Percentiles rank a stretch among this genome's conserved stretches.
phyloP scores from a whole-genome alignment of 2,797 vertebrate species.

The Hirundo rustica region DNA sequence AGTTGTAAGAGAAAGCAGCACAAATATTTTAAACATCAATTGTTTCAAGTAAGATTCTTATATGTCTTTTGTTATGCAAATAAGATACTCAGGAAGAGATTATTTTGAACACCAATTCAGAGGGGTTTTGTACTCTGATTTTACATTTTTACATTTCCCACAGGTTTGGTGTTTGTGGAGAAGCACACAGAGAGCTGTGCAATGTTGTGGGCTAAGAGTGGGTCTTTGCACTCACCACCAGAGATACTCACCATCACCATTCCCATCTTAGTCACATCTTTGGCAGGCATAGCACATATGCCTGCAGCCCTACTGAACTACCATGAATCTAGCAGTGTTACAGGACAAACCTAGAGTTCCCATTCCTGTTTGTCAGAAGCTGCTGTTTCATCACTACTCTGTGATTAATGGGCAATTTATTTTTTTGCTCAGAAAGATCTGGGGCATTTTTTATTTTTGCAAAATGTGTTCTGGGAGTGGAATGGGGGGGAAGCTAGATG shows the following conservation, averaged over 20 bases:
- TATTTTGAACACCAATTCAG: not conserved
- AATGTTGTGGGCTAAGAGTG: not conserved
- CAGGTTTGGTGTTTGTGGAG: not conserved
- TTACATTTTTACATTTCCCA: not conserved
- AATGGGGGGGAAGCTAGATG: not conserved
- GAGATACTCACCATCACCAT: not conserved
- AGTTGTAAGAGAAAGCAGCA: not conserved
- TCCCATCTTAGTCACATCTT: not conserved
- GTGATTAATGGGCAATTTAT: not conserved
- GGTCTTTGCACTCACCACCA: not conserved
- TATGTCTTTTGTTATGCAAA: not conserved
- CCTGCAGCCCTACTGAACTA: not conserved
- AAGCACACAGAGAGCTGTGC: not conserved
- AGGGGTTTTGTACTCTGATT: not conserved
- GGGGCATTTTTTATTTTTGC: not conserved
- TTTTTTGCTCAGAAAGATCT: not conserved
- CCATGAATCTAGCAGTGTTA: not conserved
- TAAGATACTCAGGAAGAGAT: not conserved
- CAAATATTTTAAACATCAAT: not conserved
- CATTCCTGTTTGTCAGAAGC: not conserved
- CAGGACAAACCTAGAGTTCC: not conserved
- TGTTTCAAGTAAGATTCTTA: not conserved
- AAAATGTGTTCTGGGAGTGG: fast-evolving
- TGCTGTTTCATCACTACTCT: not conserved
- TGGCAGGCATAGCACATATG: not conserved